phyloP scores from a whole-genome alignment of 2,113 vertebrate genomes.

The Cebus imitator region DNA sequence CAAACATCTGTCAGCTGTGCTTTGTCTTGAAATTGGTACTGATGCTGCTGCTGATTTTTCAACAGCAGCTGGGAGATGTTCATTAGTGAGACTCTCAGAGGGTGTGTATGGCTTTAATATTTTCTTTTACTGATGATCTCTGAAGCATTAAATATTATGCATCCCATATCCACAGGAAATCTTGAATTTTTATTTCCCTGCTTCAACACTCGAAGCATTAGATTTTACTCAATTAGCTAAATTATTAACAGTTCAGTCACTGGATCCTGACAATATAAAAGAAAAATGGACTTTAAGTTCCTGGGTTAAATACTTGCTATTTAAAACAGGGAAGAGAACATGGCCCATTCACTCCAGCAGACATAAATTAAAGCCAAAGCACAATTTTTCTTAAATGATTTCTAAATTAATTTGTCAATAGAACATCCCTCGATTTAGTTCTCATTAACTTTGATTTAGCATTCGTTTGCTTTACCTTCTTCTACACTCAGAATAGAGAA shows the following conservation, averaged over 20 bases:
- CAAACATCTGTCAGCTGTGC: conserved; percentile 85
- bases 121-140: conserved; percentile 89
- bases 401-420: conserved; percentile 50
- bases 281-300: conserved; percentile 56
- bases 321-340: conserved; percentile 25
- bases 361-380: conserved; percentile 23
- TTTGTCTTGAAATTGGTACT: conserved; percentile 86
- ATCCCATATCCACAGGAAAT: conserved; percentile 76
- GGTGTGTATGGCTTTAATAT: conserved; percentile 84
- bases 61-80: conserved; percentile 84
- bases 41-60: conserved; percentile 81
- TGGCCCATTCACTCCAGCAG: background rate
- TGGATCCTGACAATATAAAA: conserved; percentile 59
- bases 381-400: conserved; percentile 36
- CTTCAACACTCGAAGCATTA: conserved; percentile 70
- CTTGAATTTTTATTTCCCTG: conserved; percentile 67
- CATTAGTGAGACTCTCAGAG: conserved; percentile 86
- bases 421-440: background rate
- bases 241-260: conserved; percentile 78
- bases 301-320: conserved; percentile 52
- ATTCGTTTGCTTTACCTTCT: background rate
- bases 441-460: background rate
- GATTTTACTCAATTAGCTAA: conserved; percentile 75
- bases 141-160: conserved; percentile 77
- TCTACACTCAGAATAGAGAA: background rate